Percentiles rank a stretch among this genome's conserved stretches.
Conservation (phyloP, 2,888 invertebrate species). For the Caenorhabditis sinica region DNA sequence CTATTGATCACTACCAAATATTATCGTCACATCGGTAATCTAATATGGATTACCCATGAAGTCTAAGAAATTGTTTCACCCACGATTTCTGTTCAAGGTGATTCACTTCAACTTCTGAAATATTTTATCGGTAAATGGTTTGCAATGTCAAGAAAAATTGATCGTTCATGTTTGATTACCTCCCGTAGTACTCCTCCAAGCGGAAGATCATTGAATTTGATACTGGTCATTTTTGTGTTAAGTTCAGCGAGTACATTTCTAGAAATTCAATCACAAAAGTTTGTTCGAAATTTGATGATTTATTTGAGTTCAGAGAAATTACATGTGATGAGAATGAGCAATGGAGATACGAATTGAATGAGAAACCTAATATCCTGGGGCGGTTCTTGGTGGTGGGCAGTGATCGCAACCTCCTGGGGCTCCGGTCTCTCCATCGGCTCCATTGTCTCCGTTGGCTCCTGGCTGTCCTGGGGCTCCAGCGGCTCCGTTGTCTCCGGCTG, state of each 20-base stretch:
- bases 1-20: too few relatives aligned
- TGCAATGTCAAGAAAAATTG: background rate
- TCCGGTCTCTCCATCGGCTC: slow-evolving; percentile 76
- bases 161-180: background rate
- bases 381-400: slow-evolving; percentile 78
- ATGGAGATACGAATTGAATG: slow-evolving; percentile 36
- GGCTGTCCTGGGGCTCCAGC: slow-evolving; percentile 75
- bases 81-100: too few relatives aligned
- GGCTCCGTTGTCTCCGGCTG: slow-evolving; percentile 74
- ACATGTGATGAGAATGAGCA: slow-evolving; percentile 58
- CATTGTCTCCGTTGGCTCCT: slow-evolving; percentile 67
- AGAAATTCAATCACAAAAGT: background rate
- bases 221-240: background rate
- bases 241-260: background rate
- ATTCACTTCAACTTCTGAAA: too few relatives aligned
- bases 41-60: too few relatives aligned
- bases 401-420: slow-evolving; percentile 78
- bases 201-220: background rate
- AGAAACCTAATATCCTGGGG: slow-evolving; percentile 74
- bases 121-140: too few relatives aligned
- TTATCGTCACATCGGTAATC: too few relatives aligned
- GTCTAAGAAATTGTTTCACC: too few relatives aligned
- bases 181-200: background rate
- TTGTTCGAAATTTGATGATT: background rate
- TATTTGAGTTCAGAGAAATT: slow-evolving; percentile 45